phyloP scores from a whole-genome alignment of 2,888 invertebrate species.

The Drosophila cyrtoloma region DNA sequence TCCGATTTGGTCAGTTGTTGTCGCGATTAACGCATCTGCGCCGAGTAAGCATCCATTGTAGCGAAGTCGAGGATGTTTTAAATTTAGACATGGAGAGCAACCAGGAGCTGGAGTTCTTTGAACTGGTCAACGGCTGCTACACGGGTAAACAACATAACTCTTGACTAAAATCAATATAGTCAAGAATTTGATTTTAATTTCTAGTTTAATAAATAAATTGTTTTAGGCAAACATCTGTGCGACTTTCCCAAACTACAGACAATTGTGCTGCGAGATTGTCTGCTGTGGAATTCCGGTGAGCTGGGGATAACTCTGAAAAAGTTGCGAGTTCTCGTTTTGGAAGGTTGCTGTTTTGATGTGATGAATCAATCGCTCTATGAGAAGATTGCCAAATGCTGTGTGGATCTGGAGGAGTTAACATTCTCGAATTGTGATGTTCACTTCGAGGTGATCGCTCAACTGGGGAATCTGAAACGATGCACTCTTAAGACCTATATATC shows the following conservation, averaged over 20 bases:
- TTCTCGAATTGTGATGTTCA: conserved; percentile 71
- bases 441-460: conserved; percentile 65
- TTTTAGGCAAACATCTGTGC: conserved; percentile 60
- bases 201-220: background rate
- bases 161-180: background rate
- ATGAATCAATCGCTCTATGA: conserved; percentile 65
- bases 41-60: conserved; percentile 54
- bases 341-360: conserved; percentile 72
- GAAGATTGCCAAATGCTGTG: conserved; percentile 66
- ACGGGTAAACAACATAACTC: conserved; percentile 47
- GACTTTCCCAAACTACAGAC: conserved; percentile 55
- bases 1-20: conserved; percentile 53
- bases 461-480: conserved; percentile 62
- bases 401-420: conserved; percentile 55
- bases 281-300: conserved; percentile 69
- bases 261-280: conserved; percentile 62
- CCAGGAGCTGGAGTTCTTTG: conserved; percentile 55
- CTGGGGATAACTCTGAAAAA: conserved; percentile 63
- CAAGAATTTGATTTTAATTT: background rate
- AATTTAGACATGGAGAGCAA: conserved; percentile 55
- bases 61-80: conserved; percentile 69
- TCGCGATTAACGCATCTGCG: conserved; percentile 47
- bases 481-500: conserved; percentile 67
- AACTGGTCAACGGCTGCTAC: conserved; percentile 66
- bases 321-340: conserved; percentile 48